These are phyloP conservation scores for Streptopelia turtur DNA, from an alignment of 2,797 vertebrate species.

Conservation along the genomic window DNA sequence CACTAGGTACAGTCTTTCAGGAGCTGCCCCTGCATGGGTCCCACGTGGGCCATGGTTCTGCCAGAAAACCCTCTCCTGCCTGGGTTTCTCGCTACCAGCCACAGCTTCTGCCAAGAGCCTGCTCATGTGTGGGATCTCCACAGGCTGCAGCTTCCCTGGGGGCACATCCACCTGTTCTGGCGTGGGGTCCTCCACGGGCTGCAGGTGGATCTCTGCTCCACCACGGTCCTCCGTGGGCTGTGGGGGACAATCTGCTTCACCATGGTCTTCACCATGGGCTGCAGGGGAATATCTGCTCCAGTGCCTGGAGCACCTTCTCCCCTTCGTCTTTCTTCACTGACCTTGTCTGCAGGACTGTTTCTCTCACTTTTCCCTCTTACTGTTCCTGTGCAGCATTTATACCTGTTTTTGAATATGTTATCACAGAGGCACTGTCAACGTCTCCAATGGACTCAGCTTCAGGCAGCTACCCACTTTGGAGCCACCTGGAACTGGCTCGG, in stretches of 20 bases:
- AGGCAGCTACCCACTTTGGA: neutral
- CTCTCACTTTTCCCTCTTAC: neutral
- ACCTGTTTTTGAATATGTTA: neutral
- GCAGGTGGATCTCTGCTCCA: neutral
- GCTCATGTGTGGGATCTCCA: neutral
- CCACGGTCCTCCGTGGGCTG: neutral
- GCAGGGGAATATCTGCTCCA: neutral
- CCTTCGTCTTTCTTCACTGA: neutral
- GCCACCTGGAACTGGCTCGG: neutral
- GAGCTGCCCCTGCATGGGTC: neutral
- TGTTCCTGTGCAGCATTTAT: neutral
- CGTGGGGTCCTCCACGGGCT: neutral
- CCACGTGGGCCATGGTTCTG: neutral
- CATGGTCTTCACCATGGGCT: neutral
- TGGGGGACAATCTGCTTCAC: neutral
- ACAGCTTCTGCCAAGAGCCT: neutral
- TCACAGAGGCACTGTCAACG: neutral
- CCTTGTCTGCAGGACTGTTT: neutral
- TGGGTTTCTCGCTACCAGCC: neutral
- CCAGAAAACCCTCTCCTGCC: neutral
- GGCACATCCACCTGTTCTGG: neutral
- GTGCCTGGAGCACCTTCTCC: accelerated
- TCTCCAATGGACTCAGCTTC: neutral
- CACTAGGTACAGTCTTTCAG: neutral
- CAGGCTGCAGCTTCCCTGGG: neutral